Percentiles rank a stretch among this genome's conserved stretches.
Evolutionary conservation across 2,888 invertebrate genomes (phyloP).

Genomic region (Apamea monoglypha): DNA sequence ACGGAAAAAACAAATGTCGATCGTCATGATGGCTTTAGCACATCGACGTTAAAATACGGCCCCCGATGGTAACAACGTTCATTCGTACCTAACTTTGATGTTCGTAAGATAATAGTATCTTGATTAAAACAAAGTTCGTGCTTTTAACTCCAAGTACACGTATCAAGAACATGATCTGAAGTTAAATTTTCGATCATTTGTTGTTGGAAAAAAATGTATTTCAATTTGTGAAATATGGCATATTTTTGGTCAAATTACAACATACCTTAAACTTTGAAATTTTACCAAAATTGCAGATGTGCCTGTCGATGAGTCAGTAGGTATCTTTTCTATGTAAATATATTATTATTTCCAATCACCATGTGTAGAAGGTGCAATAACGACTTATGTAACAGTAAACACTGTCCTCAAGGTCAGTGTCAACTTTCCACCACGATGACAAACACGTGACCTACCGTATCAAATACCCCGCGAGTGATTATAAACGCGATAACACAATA

Average conservation of each 20-base stretch:
- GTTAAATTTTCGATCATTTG: not conserved
- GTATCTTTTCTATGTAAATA: not conserved
- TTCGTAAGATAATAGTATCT: not conserved
- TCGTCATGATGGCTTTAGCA: not conserved
- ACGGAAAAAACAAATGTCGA: not conserved
- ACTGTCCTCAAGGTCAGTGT: conserved; percentile 30
- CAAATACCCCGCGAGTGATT: conserved; percentile 41
- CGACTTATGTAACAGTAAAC: conserved; percentile 7
- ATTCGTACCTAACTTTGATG: not conserved
- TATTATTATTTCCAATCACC: not conserved
- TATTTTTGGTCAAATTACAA: not conserved
- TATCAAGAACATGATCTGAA: not conserved
- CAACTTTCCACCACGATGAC: conserved; percentile 42
- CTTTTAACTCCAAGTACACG: not conserved
- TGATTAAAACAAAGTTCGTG: not conserved
- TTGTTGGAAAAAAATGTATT: not conserved
- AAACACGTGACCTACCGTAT: conserved; percentile 50
- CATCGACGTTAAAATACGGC: not conserved
- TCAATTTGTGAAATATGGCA: no score
- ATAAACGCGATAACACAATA: conserved; percentile 51
- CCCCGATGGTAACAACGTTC: not conserved
- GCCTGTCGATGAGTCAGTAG: not conserved
- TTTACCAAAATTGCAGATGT: not conserved
- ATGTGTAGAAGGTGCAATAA: not conserved
- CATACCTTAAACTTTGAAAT: not conserved